Base-by-base conservation (phyloP, 2,888 invertebrate species). In the Cerastis rubricosa region DNA sequence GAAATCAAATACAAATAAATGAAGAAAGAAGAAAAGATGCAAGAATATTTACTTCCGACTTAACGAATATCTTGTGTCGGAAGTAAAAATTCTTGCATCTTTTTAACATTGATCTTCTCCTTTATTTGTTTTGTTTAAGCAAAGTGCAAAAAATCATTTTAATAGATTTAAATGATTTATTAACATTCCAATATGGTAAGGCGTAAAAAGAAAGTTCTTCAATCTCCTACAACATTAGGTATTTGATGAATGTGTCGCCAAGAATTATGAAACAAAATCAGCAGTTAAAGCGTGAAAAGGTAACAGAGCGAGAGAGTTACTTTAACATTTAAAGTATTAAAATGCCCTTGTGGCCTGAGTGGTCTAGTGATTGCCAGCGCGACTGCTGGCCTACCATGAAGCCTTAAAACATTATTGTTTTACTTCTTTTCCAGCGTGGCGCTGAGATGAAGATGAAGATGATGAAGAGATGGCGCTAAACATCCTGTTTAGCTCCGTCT, bases 201-300 rank as follows among this genome's bases (percentile, higher is more conserved):
- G 17, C 12, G 22, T 22, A 35, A 71, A 47, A 68, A 25, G 69
- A 85, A 83, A 85, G 69, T 74, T 70, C 35, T 35, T 43, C 25
- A 29, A 40, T 35, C 35, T 74, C 57, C 47, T 66, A 12, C 59
- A 65, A 54, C n/a, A 59, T 45, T 40, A 61, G 45, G 8, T 11
- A 8, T 68, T 51, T 70, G 69, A 35, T 59, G 17, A 64, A 64
- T 57, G 43, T 8, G 49, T 65, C 29, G 14, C 2, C 54, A n/a
- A 63, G 35, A 72, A 64, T 64, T 19, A 71, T 57, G 74, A 75
- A 71, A 68, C 61, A 65, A 69, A 74, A 19, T 61, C 35, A 35
- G 8, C 19, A 61, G 19, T 29, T 59, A 29, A 4, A 8, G 17
- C 59, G 29, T 9, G 19, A 61, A 61, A 61, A 4, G 9, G 19